These are phyloP conservation scores for Subanguina moxae DNA, from an alignment of 1,140 invertebrate species.

Conservation along the genomic window DNA sequence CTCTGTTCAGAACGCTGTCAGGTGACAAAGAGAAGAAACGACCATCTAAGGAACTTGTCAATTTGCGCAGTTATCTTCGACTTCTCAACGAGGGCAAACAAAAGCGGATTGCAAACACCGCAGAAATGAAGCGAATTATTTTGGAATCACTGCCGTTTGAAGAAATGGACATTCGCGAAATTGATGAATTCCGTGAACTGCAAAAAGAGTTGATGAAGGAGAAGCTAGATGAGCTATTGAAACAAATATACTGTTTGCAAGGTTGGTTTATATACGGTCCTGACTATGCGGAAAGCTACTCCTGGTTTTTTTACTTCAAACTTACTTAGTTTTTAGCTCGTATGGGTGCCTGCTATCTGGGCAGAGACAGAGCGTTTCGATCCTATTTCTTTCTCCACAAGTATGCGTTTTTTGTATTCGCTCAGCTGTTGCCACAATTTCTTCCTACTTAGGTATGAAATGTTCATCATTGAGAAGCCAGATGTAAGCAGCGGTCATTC, in stretches of 20 bases:
- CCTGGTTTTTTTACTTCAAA: neutral
- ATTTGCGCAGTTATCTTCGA: conserved; percentile 1
- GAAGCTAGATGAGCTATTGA: conserved; percentile 17
- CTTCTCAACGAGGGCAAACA: conserved; percentile 8
- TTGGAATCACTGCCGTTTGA: conserved; percentile 15
- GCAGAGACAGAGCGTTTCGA: conserved; percentile 29
- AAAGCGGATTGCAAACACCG: neutral
- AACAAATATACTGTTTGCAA: conserved; percentile 16
- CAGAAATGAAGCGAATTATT: neutral
- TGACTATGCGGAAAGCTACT: neutral
- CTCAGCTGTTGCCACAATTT: too few species aligned
- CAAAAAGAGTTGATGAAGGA: conserved; percentile 19
- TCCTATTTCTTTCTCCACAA: conserved; percentile 23
- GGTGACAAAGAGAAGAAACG: conserved; percentile 4
- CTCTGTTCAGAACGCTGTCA: too few species aligned
- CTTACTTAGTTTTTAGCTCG: conserved; percentile 18
- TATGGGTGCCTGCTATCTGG: conserved; percentile 29
- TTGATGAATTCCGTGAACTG: conserved; percentile 20
- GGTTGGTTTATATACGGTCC: conserved; percentile 3
- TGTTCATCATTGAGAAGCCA: neutral
- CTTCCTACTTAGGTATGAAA: too few species aligned
- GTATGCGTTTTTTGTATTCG: too few species aligned
- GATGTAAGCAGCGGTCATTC: neutral
- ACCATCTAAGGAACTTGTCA: conserved; percentile 9
- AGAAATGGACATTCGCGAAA: conserved; percentile 22